Conservation (phyloP, 2,888 invertebrate species). For the Nymphalis urticae region DNA sequence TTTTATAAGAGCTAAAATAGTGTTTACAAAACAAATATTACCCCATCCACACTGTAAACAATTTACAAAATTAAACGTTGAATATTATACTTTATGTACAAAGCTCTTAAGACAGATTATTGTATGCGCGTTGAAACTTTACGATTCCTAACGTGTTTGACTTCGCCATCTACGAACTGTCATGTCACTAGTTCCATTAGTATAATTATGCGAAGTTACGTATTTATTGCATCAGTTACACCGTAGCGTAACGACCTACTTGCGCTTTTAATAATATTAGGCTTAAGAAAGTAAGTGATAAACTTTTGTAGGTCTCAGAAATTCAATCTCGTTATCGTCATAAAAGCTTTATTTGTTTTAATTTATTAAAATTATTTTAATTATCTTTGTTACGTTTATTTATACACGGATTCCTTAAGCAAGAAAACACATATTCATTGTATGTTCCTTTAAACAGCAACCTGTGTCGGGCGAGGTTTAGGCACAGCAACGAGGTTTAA, state of each 20-base stretch:
- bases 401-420: too few species aligned
- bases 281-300: conserved; percentile 6
- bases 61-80: neutral
- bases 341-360: neutral
- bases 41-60: neutral
- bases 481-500: neutral
- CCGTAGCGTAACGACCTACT: conserved; percentile 23
- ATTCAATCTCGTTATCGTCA: neutral
- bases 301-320: conserved; percentile 14
- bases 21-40: neutral
- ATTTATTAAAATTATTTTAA: too few species aligned
- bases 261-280: neutral
- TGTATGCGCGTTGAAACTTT: neutral
- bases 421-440: too few species aligned
- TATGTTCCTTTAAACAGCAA: too few species aligned
- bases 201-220: conserved; percentile 27
- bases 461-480: neutral
- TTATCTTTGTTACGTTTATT: too few species aligned
- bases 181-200: conserved; percentile 28
- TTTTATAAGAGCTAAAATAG: neutral
- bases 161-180: conserved; percentile 8
- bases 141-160: conserved; percentile 6
- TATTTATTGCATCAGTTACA: conserved; percentile 28
- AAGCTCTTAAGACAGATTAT: neutral
- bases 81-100: conserved; percentile 1